Percentiles rank a stretch among this genome's conserved stretches.
Evolutionary conservation across 2,888 invertebrate species (phyloP).

Genomic region (Oegoconia quadripuncta): DNA sequence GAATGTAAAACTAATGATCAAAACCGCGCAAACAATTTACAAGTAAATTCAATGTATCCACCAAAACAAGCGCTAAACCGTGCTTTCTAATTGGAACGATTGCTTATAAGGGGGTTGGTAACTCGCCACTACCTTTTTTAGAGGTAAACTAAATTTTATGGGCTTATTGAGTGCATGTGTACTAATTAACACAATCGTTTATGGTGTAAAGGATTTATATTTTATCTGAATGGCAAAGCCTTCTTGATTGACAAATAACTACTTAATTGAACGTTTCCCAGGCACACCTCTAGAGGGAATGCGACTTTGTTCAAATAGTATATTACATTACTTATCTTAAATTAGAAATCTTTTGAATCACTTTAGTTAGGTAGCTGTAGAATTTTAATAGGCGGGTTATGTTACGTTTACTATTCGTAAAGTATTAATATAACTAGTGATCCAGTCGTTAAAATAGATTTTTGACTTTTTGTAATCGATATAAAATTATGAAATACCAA

Average conservation of each 20-base stretch:
- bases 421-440: too few relatives aligned
- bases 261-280: constrained; percentile 51
- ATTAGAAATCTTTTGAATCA: too few relatives aligned
- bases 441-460: too few relatives aligned
- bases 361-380: too few relatives aligned
- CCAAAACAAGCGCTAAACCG: constrained; percentile 30
- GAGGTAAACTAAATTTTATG: constrained; percentile 33
- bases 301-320: constrained; percentile 10
- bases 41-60: constrained; percentile 30
- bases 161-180: constrained; percentile 39
- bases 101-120: constrained; percentile 35
- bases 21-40: constrained; percentile 26
- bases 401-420: too few relatives aligned
- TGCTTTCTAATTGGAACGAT: constrained; percentile 51
- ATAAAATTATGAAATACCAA: too few relatives aligned
- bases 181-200: constrained; percentile 47
- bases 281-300: constrained; percentile 30
- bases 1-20: constrained; percentile 27
- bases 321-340: too few relatives aligned
- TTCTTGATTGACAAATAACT: constrained; percentile 32
- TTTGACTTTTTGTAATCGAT: too few relatives aligned
- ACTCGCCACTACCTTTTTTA: constrained; percentile 29
- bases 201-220: constrained; percentile 20
- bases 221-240: constrained; percentile 14
- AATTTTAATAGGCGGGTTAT: too few relatives aligned